A percentile compares a stretch with the other conserved stretches of the same genome.
Evolutionary conservation across 2,888 invertebrate genomes (phyloP).

Genomic region (Bombyx huttoni): DNA sequence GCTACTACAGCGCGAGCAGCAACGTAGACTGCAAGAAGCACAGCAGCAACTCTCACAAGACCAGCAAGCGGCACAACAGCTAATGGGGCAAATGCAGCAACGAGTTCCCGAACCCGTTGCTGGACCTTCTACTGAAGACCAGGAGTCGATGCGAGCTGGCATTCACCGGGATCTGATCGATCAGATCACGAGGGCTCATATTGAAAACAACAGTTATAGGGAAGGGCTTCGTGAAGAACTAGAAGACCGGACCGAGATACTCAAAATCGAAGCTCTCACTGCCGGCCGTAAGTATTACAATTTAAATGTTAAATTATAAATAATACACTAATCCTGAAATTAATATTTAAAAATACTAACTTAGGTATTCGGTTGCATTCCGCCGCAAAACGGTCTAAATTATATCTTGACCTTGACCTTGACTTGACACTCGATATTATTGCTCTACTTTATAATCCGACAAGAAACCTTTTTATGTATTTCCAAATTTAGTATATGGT

Average conservation of each 20-base stretch:
- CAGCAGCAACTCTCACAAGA: not conserved
- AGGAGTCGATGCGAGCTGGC: not conserved
- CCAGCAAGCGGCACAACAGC: not conserved
- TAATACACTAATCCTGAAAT: no score
- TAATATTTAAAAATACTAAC: no score
- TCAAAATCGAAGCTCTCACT: not conserved
- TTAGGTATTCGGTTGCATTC: no score
- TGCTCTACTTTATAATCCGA: no score
- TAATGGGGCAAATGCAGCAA: not conserved
- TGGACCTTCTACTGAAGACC: not conserved
- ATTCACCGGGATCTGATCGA: not conserved
- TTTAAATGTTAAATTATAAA: no score
- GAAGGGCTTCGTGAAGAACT: not conserved
- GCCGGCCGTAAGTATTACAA: not conserved
- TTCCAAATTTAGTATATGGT: no score
- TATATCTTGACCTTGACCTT: no score
- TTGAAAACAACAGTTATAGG: not conserved
- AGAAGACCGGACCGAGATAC: not conserved
- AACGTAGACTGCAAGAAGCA: not conserved
- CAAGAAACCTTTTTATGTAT: no score
- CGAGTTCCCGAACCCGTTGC: not conserved
- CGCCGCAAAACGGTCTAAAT: no score
- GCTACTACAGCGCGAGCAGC: not conserved
- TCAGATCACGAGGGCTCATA: not conserved
- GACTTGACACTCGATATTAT: no score